phyloP scores from a whole-genome alignment of 2,797 vertebrate genomes.

The Hyperoplus lanceolatus region DNA sequence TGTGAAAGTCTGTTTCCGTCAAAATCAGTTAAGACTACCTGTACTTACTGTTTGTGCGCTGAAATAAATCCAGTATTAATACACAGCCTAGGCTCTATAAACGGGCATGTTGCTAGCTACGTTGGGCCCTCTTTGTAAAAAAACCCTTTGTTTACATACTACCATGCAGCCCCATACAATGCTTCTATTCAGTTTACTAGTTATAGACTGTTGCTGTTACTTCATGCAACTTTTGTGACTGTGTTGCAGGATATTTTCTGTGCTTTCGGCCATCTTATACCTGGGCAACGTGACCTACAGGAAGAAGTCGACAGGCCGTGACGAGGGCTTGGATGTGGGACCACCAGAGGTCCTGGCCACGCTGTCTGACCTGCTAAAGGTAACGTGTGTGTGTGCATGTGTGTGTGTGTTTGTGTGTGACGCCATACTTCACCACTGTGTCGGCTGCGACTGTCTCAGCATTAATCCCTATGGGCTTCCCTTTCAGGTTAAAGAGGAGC shows the following conservation, averaged over 20 bases:
- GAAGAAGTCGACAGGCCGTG: slow-evolving; percentile 92
- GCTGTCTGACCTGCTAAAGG: slow-evolving; percentile 96
- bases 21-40: no score
- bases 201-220: slow-evolving; percentile 16
- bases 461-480: slow-evolving; percentile 29
- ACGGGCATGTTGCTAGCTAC: no score
- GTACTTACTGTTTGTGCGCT: no score
- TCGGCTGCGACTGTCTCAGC: background rate
- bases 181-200: slow-evolving; percentile 28
- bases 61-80: no score
- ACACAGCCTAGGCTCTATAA: no score
- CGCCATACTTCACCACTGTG: background rate
- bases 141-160: no score
- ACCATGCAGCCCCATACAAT: slow-evolving; percentile 17
- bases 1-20: no score
- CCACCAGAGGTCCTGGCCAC: slow-evolving; percentile 94
- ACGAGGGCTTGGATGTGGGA: slow-evolving; percentile 95
- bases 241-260: slow-evolving; percentile 92
- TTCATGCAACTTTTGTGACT: background rate
- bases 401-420: background rate
- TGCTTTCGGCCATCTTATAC: slow-evolving; percentile 97
- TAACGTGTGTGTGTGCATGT: slow-evolving; percentile 24
- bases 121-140: no score
- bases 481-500: slow-evolving; percentile 93
- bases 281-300: slow-evolving; percentile 96